Evolutionary conservation across 2,797 vertebrate species (phyloP).

Genomic region (Pseudopleuronectes americanus): DNA sequence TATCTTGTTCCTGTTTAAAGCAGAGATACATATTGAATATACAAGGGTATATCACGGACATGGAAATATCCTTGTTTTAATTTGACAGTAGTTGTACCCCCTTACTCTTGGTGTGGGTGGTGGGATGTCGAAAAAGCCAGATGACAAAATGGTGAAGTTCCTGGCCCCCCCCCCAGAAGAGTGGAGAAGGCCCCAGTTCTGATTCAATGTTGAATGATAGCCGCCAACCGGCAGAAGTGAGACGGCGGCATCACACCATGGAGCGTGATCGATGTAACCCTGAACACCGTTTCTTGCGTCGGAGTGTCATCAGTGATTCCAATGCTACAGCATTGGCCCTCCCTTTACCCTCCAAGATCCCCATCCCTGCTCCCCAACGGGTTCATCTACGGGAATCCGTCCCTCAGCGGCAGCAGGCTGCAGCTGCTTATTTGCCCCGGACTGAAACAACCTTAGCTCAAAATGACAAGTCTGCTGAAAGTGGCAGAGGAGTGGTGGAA

Average conservation of each 20-base stretch:
- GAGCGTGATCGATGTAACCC: conserved; percentile 93
- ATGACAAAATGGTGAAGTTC: conserved; percentile 86
- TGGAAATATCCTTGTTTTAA: conserved; percentile 74
- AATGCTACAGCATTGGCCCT: conserved; percentile 95
- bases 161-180: conserved; percentile 87
- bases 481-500: conserved; percentile 37
- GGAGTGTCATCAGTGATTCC: conserved; percentile 97
- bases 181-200: conserved; percentile 88
- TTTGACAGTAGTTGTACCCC: conserved; percentile 59
- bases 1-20: conserved; percentile 45
- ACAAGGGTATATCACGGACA: conserved; percentile 62
- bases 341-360: conserved; percentile 86
- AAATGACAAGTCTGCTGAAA: conserved; percentile 47
- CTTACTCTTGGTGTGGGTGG: conserved; percentile 73
- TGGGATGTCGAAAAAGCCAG: conserved; percentile 87
- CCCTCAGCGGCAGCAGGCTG: conserved; percentile 48
- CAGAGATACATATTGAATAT: conserved; percentile 41
- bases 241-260: conserved; percentile 96
- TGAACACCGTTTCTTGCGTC: conserved; percentile 96
- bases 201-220: conserved; percentile 90
- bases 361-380: conserved; percentile 76
- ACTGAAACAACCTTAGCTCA: conserved; percentile 49
- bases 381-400: conserved; percentile 65
- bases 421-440: conserved; percentile 53
- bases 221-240: conserved; percentile 84